A percentile compares a stretch with the other conserved stretches of the same genome.
These are phyloP conservation scores for Iguana delicatissima DNA, from an alignment of 2,797 vertebrate species.

Conservation along the genomic window DNA sequence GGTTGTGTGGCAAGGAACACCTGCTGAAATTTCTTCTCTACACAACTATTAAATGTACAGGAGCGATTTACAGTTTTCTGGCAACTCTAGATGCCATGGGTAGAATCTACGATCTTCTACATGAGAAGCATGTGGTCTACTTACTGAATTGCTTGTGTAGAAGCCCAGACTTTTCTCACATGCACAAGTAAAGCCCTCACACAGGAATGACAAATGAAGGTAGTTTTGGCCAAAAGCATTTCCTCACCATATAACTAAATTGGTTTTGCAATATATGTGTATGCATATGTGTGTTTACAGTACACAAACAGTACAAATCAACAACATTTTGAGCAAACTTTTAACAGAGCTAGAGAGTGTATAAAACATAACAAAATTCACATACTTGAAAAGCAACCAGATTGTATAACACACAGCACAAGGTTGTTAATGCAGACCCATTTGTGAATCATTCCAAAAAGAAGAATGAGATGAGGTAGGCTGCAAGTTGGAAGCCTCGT, in stretches of 20 bases:
- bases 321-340: background rate
- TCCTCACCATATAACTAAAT: rapidly evolving
- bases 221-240: background rate
- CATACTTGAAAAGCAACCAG: background rate
- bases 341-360: background rate
- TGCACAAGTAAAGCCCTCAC: background rate
- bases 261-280: background rate
- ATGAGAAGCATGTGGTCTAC: background rate
- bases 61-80: no score
- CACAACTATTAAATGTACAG: no score
- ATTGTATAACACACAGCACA: background rate
- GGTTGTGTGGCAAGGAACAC: no score
- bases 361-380: background rate
- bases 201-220: background rate
- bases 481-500: background rate
- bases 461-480: background rate
- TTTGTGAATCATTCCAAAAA: background rate
- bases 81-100: no score
- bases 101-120: background rate
- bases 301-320: background rate
- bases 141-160: background rate
- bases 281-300: background rate
- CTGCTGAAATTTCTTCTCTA: no score
- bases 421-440: no score
- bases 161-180: background rate